Percentiles rank a stretch among this genome's conserved stretches.
These are phyloP conservation scores for Melierax canorus DNA, from an alignment of 2,113 vertebrate species.

Conservation along the genomic window DNA sequence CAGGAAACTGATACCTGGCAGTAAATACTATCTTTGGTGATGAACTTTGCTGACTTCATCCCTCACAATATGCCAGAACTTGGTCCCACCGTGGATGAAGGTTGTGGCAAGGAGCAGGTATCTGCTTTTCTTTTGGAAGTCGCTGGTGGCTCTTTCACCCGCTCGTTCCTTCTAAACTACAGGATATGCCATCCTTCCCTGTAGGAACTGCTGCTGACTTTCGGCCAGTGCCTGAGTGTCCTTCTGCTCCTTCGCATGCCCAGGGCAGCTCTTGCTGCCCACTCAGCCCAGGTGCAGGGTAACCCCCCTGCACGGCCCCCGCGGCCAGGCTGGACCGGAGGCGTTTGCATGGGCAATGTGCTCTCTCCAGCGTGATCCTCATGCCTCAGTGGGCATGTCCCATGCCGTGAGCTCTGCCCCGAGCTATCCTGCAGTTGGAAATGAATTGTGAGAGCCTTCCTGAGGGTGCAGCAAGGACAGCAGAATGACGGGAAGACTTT, in stretches of 20 bases:
- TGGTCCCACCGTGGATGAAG: accelerated
- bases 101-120: background rate
- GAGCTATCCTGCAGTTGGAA: background rate
- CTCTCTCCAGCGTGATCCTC: background rate
- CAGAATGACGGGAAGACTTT: background rate
- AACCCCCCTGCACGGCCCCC: accelerated
- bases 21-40: background rate
- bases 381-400: background rate
- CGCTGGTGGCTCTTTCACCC: accelerated
- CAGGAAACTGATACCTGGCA: background rate
- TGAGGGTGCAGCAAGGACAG: background rate
- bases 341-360: accelerated
- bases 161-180: background rate
- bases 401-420: background rate
- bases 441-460: background rate
- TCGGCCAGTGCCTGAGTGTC: background rate
- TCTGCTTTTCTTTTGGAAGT: background rate
- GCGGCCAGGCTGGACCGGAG: accelerated
- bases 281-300: background rate
- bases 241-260: accelerated
- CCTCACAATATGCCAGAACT: background rate
- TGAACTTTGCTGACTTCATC: background rate
- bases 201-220: background rate
- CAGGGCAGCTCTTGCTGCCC: background rate
- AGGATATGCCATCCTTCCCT: background rate